Evolutionary conservation across 2,888 invertebrate species (phyloP), one percentile per base, ranked within the genome.

Genomic region (Troglohyphantes excavatus): DNA sequence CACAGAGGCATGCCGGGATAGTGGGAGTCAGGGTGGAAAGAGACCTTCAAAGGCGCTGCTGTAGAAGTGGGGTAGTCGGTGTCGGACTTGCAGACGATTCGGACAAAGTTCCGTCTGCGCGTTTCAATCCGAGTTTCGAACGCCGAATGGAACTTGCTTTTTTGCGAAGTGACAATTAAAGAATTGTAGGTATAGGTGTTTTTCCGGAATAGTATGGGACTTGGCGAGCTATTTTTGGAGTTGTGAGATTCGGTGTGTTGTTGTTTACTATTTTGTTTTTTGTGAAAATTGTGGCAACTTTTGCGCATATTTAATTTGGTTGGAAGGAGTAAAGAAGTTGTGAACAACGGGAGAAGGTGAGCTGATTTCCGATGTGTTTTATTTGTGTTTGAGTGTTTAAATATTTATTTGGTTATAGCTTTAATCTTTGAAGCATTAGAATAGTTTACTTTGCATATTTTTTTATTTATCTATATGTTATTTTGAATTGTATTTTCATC

Each of bases 1-100:
- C 75, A 84, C 76, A 78, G 43, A 33, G 67, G 85, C 76, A 84
- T 84, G 84, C 75, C 46, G 83, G 83, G 83, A 61, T 63, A 46
- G 29, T 26, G 21, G 26, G 61, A 59, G 61, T 23, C 7, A 29
- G 53, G 61, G 59, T 17, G 75, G 23, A 65, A 33, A 26, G 61
- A 7, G 46, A 78, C 26, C 67, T 46, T 46, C 67, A 27, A 17
- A 53, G 75, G 75, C 67, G 67, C 75, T 73, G 70, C 53, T 53
- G 33, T 33, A 53, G 75, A 75, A 84, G 53, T 67, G 84, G 46
- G 61, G 78, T 78, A 86, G 85, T 86, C 76, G 85, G 70, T 59
- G 33, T 59, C 78, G 78, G 78, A 78, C 76, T 78, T 59, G 68
- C 78, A 59, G 85, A 70, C 78, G 75, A 67, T 23, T 53, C 67